A percentile compares a stretch with the other conserved stretches of the same genome.
phyloP scores from a whole-genome alignment of 2,797 vertebrate genomes.

The Sebastes flavidus region DNA sequence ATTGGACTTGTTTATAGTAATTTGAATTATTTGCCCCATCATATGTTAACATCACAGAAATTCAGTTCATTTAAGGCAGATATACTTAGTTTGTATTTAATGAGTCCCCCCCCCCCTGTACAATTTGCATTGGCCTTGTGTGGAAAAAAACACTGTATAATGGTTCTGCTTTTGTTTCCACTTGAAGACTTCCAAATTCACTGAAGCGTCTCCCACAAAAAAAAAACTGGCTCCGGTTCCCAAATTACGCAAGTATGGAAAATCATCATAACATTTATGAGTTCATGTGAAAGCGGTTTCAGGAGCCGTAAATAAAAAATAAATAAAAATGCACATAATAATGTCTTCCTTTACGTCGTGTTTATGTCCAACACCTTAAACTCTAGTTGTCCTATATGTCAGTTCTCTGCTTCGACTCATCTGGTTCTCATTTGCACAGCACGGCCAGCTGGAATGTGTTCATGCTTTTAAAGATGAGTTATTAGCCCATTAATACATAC shows the following conservation, averaged over 20 bases:
- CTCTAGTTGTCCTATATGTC: neutral
- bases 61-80: neutral
- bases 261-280: neutral
- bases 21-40: neutral
- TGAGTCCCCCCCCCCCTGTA: too few relatives aligned
- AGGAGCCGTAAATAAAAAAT: neutral
- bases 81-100: neutral
- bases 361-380: slow-evolving; percentile 22
- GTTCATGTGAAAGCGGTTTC: neutral
- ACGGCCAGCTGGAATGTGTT: slow-evolving; percentile 51
- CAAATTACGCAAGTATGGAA: neutral
- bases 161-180: neutral
- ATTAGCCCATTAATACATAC: slow-evolving; percentile 60
- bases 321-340: neutral
- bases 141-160: neutral
- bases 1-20: neutral
- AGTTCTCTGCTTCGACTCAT: slow-evolving; percentile 37
- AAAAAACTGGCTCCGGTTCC: neutral
- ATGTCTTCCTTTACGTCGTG: neutral
- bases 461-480: slow-evolving; percentile 62
- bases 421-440: slow-evolving; percentile 65
- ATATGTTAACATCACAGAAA: neutral
- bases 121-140: neutral
- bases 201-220: neutral
- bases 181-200: neutral